Percentiles rank a stretch among this genome's conserved stretches.
Evolutionary conservation across 2,888 invertebrate species (phyloP).

Genomic region (Amphipoea oculea): DNA sequence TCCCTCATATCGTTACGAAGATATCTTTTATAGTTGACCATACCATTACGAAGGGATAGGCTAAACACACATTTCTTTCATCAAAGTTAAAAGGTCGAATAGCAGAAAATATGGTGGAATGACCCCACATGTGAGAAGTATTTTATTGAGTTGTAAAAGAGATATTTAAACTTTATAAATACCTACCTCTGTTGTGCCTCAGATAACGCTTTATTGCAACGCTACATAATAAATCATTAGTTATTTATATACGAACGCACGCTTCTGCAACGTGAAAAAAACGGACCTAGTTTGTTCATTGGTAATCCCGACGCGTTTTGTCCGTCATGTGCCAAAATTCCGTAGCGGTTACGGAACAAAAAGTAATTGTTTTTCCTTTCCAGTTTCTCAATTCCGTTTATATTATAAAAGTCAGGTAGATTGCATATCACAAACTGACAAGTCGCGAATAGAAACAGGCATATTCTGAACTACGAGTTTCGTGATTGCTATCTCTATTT

Average conservation of each 20-base stretch:
- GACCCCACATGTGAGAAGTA: slow-evolving; percentile 44
- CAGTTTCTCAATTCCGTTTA: slow-evolving; percentile 23
- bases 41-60: slow-evolving; percentile 10
- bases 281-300: slow-evolving; percentile 22
- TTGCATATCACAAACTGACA: slow-evolving; percentile 25
- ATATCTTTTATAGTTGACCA: slow-evolving; percentile 16
- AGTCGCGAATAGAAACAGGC: slow-evolving; percentile 16
- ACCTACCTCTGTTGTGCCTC: slow-evolving; percentile 43
- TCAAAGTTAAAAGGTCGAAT: slow-evolving; percentile 27
- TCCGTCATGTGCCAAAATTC: slow-evolving; percentile 27
- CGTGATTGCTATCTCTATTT: slow-evolving; percentile 35
- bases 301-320: slow-evolving; percentile 13
- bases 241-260: slow-evolving; percentile 42
- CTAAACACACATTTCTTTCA: slow-evolving; percentile 22
- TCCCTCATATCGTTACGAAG: slow-evolving; percentile 12
- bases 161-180: slow-evolving; percentile 57
- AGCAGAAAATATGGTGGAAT: slow-evolving; percentile 43
- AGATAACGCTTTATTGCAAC: slow-evolving; percentile 54
- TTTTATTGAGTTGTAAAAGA: slow-evolving; percentile 46
- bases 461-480: slow-evolving; percentile 17
- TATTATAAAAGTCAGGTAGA: slow-evolving; percentile 17
- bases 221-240: slow-evolving; percentile 33
- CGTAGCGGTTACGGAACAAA: slow-evolving; percentile 19
- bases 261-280: slow-evolving; percentile 20
- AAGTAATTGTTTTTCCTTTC: slow-evolving; percentile 31